A percentile compares a stretch with the other conserved stretches of the same genome.
These are phyloP conservation scores for Tipula helvola DNA, from an alignment of 2,888 invertebrate genomes.

Conservation along the genomic window DNA sequence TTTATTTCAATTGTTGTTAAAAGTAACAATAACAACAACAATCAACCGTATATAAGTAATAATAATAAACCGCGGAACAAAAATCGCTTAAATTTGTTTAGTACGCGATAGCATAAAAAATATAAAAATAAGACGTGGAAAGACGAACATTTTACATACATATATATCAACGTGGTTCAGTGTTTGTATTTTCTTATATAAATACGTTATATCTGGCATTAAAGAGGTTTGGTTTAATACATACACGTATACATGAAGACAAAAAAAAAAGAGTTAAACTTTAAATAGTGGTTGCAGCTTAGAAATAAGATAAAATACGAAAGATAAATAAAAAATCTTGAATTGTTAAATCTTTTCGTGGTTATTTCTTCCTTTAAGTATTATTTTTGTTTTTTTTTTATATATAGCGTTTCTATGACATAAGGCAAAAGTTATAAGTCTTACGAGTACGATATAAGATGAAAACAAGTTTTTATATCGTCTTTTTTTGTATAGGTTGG, in stretches of 20 bases:
- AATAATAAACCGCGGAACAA: background rate
- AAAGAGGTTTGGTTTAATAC: background rate
- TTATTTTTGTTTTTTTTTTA: background rate
- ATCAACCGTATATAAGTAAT: background rate
- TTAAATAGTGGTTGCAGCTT: background rate
- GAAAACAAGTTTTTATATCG: background rate
- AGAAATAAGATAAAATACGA: background rate
- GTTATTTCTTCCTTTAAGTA: background rate
- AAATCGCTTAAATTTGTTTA: background rate
- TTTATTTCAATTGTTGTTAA: background rate
- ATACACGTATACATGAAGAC: background rate
- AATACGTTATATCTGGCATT: background rate
- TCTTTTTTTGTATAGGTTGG: background rate
- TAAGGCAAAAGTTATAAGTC: background rate
- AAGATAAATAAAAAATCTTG: background rate
- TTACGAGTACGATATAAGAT: background rate
- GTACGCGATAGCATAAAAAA: background rate
- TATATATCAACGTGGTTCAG: background rate
- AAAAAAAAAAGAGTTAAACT: background rate
- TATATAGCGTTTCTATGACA: background rate
- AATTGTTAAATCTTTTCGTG: constrained; percentile 4
- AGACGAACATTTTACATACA: background rate
- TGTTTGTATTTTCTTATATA: background rate
- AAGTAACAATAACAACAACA: background rate
- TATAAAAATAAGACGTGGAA: background rate